Base-by-base conservation (phyloP, 2,113 vertebrate genomes). In the Morone chrysops region DNA sequence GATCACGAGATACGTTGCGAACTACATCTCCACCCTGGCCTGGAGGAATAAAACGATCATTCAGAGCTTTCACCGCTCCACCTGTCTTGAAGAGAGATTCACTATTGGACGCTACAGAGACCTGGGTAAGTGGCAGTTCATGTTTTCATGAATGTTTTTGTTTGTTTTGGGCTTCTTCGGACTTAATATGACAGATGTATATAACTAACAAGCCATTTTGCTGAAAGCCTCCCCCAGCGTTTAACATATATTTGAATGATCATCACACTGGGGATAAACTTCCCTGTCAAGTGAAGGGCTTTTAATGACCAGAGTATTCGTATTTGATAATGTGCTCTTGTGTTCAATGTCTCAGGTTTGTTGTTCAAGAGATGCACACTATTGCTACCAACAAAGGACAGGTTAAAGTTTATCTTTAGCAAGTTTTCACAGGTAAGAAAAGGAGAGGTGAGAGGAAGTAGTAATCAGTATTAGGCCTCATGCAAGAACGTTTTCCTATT, bases 361-460 rank as follows among this genome's bases (percentile, higher is more conserved):
- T 87, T 99, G 77, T 96, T 97, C 75, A 99, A 98, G 90, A 96
- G 97, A 80, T 98, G 96, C 71, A 99, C 97, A 0, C 85, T 98
- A 61, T 93, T 98, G 54, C 74, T 97, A 17, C 96, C 97, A 60
- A 97, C 97, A 68, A 97, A 94, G 77, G 96, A 98, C 10, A 96
- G 97, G 86, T 93, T 99, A 40, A 97, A 95, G 74, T 97, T 96
- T 8, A 92, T 95, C 72, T 95, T 96, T 82, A 95, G 89, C 85
- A 91, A 89, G 53, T 92, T 98, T 63, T 94, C 94, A 75, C 90
- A 96, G 93, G 97, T 98, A 94, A 95, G 81, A 75, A 81, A 65
- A 38, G 36, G 13, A 47, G 31, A 60, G 40, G 11, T 56, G 25
- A 65, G 31, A 81, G 14, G 14, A 75, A 31, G 31, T 31, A 31